Evolutionary conservation across 2,113 vertebrate genomes (phyloP), one percentile per base, ranked within the genome.

Genomic region (Neodontobutis hainanensis): DNA sequence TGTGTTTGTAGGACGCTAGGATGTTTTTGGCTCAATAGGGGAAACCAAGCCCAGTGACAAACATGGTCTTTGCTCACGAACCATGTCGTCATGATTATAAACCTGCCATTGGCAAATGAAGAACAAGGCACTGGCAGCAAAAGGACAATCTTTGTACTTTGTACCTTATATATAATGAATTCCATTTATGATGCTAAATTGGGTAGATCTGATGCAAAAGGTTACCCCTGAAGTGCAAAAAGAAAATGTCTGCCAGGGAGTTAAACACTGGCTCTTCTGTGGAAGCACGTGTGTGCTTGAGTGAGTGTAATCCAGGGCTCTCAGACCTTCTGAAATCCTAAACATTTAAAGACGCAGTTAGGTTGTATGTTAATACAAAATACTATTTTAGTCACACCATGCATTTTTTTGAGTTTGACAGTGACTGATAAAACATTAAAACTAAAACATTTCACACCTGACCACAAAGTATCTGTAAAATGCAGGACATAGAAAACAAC

Each of bases 21-120:
- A 80, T 86, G 86, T 88, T 88, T 86, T 77, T 60, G 43, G 15
- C 36, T 36, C 19, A 43, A 59, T 48, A 32, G 60, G 85, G 89
- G 85, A 90, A 90, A 86, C 87, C 87, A 84, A 90, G 35, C 87
- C 89, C 85, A 85, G 8, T 4, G 42, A 86, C 78, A 89, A 90
- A 88, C 83, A 85, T 10, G 3, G 66, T 61, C 59, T 16, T 40
- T 11, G 44, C 63, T 78, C 85, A 90, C 80, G 73, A 84, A 84
- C 70, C 16, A 65, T 80, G 69, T 70, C 14, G 5, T 79, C 55
- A 81, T 5, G 10, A 47, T 35, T 68, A 81, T 48, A 68, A 62
- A 81, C 57, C 19, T 27, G 19, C 19, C 19, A 27, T 27, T 27
- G 19, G 19, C 1, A 27, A 27, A 27, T 27, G 19, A 27, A 46